phyloP scores from a whole-genome alignment of 2,113 vertebrate species.

The Regulus satrapa region DNA sequence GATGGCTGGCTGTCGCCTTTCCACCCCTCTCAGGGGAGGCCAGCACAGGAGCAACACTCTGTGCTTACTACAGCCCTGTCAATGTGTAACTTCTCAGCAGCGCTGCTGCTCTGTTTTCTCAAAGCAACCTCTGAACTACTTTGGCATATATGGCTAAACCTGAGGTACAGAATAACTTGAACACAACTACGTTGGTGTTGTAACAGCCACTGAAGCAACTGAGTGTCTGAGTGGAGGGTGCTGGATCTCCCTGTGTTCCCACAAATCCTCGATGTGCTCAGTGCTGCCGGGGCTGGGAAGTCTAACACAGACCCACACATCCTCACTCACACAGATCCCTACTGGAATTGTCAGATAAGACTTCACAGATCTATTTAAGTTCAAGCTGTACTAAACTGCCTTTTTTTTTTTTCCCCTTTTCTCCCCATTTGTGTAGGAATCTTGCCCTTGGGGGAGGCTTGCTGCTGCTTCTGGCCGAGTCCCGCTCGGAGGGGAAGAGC shows the following conservation, averaged over 20 bases:
- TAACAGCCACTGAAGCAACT: not conserved
- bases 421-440: slow-evolving; percentile 74
- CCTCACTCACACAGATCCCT: not conserved
- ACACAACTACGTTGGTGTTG: not conserved
- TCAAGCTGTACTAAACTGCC: not conserved
- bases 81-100: slow-evolving; percentile 3
- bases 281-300: not conserved
- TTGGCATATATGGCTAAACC: not conserved
- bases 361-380: not conserved
- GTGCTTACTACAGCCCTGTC: slow-evolving; percentile 14
- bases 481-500: slow-evolving; percentile 94
- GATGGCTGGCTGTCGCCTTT: not conserved
- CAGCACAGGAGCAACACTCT: not conserved
- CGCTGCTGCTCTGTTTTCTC: not conserved
- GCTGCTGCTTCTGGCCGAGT: slow-evolving; percentile 91
- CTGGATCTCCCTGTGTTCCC: not conserved
- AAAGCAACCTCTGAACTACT: slow-evolving; percentile 35
- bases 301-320: not conserved
- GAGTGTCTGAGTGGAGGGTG: not conserved
- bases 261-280: not conserved
- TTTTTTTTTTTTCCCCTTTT: fast-evolving
- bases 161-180: slow-evolving; percentile 13
- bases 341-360: not conserved
- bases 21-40: not conserved
- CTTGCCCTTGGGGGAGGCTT: slow-evolving; percentile 93